A percentile compares a stretch with the other conserved stretches of the same genome.
phyloP scores from a whole-genome alignment of 1,140 invertebrate species.

The Drosophila repleta region DNA sequence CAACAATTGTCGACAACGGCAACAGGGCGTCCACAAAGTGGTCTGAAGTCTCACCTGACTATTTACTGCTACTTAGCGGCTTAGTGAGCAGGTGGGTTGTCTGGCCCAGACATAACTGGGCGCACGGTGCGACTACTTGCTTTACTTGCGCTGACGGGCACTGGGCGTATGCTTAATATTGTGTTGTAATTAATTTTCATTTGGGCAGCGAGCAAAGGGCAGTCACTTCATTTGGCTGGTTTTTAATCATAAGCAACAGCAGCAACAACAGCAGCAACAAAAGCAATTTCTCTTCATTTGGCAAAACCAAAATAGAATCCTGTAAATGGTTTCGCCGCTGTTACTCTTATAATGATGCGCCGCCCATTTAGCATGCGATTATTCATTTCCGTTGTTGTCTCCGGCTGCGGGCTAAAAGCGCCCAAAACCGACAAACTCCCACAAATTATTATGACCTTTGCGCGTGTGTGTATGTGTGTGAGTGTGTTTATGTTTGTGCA shows the following conservation, averaged over 20 bases:
- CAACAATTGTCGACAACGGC: constrained; percentile 28
- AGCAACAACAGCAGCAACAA: constrained; percentile 11
- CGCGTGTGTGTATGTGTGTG: constrained; percentile 2
- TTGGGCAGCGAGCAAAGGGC: constrained; percentile 8
- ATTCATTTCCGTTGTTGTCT: constrained; percentile 65
- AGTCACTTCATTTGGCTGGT: constrained; percentile 3
- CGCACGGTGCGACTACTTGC: background rate
- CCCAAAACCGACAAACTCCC: constrained; percentile 29
- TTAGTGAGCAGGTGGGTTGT: background rate
- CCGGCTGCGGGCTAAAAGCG: constrained; percentile 21
- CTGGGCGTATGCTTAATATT: constrained; percentile 37
- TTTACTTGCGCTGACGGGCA: too few relatives aligned
- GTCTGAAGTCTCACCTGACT: constrained; percentile 17
- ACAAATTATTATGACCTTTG: background rate
- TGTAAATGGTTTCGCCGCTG: constrained; percentile 22
- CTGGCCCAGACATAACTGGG: background rate
- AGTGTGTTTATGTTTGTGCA: background rate
- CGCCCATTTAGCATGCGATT: constrained; percentile 70
- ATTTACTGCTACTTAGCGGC: constrained; percentile 26
- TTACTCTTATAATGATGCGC: constrained; percentile 51
- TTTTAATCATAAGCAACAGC: constrained; percentile 31
- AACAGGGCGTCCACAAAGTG: background rate
- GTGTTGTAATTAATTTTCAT: constrained; percentile 31
- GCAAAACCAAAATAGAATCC: constrained; percentile 17
- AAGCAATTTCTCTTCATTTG: constrained; percentile 65